These are phyloP conservation scores for Samia ricini DNA, from an alignment of 1,140 invertebrate species.

Conservation along the genomic window DNA sequence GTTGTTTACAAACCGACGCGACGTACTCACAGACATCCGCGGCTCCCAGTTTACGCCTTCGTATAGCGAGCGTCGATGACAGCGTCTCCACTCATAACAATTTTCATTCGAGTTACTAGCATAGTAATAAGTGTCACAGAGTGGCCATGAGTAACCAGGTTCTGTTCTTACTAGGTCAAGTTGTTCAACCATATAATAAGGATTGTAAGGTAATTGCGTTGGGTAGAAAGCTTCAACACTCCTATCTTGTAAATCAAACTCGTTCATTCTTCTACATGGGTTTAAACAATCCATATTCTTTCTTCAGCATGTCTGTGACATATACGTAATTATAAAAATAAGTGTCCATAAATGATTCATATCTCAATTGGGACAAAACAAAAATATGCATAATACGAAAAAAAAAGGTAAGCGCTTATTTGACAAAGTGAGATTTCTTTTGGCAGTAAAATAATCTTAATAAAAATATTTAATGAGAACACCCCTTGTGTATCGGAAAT, in stretches of 20 bases:
- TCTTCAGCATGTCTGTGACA: slow-evolving; percentile 23
- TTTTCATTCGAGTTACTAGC: slow-evolving; percentile 31
- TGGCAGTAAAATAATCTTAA: neutral
- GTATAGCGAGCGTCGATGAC: slow-evolving; percentile 53
- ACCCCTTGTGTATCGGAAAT: slow-evolving; percentile 60
- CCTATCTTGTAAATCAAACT: slow-evolving; percentile 38
- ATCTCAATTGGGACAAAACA: neutral
- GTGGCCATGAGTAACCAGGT: slow-evolving; percentile 24
- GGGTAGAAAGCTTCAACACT: slow-evolving; percentile 46
- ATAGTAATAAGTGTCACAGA: slow-evolving; percentile 32
- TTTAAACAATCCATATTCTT: slow-evolving; percentile 57
- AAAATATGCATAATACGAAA: neutral
- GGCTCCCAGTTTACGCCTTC: slow-evolving; percentile 64
- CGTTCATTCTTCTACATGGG: slow-evolving; percentile 30
- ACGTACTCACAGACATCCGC: slow-evolving; percentile 70
- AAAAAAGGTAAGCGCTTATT: neutral
- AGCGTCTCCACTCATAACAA: slow-evolving; percentile 36
- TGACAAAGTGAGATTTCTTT: neutral
- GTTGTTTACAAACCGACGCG: slow-evolving; percentile 44
- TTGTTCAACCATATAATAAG: slow-evolving; percentile 44
- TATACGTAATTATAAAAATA: slow-evolving; percentile 8
- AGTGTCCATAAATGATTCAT: neutral
- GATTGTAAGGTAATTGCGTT: slow-evolving; percentile 57
- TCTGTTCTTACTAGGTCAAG: slow-evolving; percentile 21
- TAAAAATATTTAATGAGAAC: slow-evolving; percentile 8